phyloP scores from a whole-genome alignment of 53 echinoderm and acorn worm species.

The Crossaster papposus region DNA sequence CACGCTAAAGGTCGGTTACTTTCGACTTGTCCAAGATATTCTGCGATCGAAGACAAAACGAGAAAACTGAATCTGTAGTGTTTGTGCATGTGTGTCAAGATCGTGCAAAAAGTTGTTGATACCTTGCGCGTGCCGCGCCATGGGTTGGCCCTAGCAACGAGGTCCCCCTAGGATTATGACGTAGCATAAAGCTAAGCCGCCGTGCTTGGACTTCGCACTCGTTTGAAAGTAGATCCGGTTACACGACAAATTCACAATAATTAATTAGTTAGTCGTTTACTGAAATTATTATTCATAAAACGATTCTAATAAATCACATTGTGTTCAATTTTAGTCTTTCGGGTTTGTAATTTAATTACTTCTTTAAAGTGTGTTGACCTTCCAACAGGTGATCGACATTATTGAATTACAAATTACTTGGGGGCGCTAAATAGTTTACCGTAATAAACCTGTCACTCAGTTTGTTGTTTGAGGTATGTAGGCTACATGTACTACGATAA shows the following conservation, averaged over 20 bases:
- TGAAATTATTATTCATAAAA: not conserved
- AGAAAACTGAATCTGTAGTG: not conserved
- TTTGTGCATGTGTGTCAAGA: not conserved
- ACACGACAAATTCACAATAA: not conserved
- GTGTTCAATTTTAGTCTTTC: too few relatives aligned
- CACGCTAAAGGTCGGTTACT: not conserved
- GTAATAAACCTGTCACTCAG: not conserved
- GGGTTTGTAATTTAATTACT: not conserved
- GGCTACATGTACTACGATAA: too few relatives aligned
- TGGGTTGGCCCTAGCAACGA: constrained; percentile 44
- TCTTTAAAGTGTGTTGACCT: constrained; percentile 6
- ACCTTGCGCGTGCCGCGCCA: not conserved
- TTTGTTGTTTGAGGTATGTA: too few relatives aligned
- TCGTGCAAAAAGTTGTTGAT: constrained; percentile 21
- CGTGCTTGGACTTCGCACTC: constrained; percentile 6
- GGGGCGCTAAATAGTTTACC: not conserved
- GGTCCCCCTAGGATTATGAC: not conserved
- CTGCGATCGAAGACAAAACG: not conserved
- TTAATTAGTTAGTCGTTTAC: not conserved
- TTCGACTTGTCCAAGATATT: not conserved
- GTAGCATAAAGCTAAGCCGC: not conserved
- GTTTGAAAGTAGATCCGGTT: not conserved
- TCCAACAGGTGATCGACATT: not conserved
- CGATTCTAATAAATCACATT: too few relatives aligned
- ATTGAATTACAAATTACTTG: not conserved